These are phyloP conservation scores for Dicrostonyx torquatus DNA, from an alignment of 2,797 vertebrate genomes.

Conservation along the genomic window DNA sequence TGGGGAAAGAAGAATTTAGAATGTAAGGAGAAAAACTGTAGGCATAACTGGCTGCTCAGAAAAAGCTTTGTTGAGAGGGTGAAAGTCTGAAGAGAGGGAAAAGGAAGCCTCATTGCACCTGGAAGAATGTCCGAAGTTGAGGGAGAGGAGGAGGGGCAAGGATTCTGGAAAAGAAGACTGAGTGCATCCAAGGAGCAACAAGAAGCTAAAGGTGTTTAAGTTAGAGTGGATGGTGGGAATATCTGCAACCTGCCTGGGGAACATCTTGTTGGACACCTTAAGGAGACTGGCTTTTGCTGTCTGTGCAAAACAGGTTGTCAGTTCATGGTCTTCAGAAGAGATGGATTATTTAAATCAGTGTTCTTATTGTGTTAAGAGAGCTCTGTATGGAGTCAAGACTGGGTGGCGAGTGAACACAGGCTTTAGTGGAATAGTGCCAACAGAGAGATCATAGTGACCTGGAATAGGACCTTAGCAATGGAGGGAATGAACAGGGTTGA, in stretches of 20 bases:
- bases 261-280: neutral
- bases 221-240: too few relatives aligned
- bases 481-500: neutral
- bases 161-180: neutral
- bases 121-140: neutral
- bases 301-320: neutral
- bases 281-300: neutral
- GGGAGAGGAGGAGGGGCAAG: neutral
- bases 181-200: neutral
- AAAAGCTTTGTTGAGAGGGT: neutral
- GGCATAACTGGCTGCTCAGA: neutral
- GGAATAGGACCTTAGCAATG: neutral
- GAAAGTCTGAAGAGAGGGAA: neutral
- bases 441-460: neutral
- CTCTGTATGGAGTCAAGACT: neutral
- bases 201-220: neutral
- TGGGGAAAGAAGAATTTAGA: neutral
- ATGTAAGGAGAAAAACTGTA: neutral
- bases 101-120: neutral
- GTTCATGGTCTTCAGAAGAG: neutral
- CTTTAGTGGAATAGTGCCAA: neutral
- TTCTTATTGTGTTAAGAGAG: neutral
- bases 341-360: neutral
- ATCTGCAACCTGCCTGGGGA: accelerated
- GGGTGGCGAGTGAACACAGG: neutral